Evolutionary conservation across 1,140 invertebrate species (phyloP).

Genomic region (Drosophila ironensis): DNA sequence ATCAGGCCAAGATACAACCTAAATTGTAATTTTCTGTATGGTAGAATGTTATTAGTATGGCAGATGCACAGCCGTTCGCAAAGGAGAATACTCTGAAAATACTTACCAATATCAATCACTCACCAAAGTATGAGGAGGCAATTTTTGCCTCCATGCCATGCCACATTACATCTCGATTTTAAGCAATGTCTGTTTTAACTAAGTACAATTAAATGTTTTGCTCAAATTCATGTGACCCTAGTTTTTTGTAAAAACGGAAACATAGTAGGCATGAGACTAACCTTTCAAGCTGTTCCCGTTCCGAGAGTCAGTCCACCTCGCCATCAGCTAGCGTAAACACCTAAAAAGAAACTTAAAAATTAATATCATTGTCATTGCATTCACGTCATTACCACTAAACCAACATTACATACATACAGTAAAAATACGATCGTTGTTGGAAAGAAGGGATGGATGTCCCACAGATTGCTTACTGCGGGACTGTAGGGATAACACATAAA

Average conservation of each 20-base stretch:
- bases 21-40: too few relatives aligned
- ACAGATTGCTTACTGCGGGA: constrained; percentile 38
- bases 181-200: constrained; percentile 7
- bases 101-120: constrained; percentile 31
- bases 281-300: background rate
- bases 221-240: background rate
- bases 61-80: constrained; percentile 25
- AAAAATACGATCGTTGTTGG: constrained; percentile 13
- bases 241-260: background rate
- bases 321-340: constrained; percentile 27
- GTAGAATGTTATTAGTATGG: too few relatives aligned
- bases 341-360: constrained; percentile 14
- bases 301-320: constrained; percentile 15
- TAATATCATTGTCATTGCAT: constrained; percentile 35
- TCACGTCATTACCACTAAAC: constrained; percentile 37
- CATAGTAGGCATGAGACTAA: background rate
- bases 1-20: too few relatives aligned
- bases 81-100: constrained; percentile 13
- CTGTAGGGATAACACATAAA: constrained; percentile 55
- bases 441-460: constrained; percentile 2
- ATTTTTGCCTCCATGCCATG: background rate
- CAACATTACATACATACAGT: constrained; percentile 17
- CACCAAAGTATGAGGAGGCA: too few relatives aligned
- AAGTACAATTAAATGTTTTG: constrained; percentile 27
- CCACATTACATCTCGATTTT: constrained; percentile 22